A percentile compares a stretch with the other conserved stretches of the same genome.
Evolutionary conservation across 2,888 invertebrate species (phyloP).

Genomic region (Tetragnatha montana): DNA sequence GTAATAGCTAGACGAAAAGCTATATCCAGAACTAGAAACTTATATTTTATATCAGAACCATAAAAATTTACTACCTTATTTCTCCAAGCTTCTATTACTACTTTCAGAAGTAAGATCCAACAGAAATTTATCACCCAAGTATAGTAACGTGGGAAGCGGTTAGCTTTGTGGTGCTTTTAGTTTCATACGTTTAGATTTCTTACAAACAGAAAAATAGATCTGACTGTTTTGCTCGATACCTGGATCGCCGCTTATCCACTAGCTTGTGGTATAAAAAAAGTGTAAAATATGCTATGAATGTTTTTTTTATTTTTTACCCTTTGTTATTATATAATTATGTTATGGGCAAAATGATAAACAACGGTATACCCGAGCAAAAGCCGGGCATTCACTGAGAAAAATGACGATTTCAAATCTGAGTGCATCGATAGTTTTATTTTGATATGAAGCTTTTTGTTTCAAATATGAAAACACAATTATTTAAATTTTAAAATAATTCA

Average conservation of each 20-base stretch:
- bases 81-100: constrained; percentile 5
- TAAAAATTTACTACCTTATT: constrained; percentile 40
- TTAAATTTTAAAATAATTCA: no score
- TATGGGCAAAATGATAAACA: no score
- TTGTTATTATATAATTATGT: no score
- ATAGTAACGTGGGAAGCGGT: constrained; percentile 5
- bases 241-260: background rate
- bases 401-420: no score
- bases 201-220: background rate
- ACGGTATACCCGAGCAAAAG: no score
- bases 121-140: constrained; percentile 26
- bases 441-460: no score
- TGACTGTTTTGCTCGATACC: background rate
- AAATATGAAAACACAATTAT: no score
- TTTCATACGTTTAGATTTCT: constrained; percentile 25
- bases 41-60: constrained; percentile 46
- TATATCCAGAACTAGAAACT: constrained; percentile 15
- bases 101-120: constrained; percentile 1
- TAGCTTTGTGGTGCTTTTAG: constrained; percentile 5
- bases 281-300: no score
- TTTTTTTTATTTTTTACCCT: no score
- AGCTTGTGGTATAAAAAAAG: background rate
- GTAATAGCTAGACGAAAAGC: constrained; percentile 34
- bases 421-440: no score
- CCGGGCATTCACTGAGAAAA: no score